phyloP scores from a whole-genome alignment of 2,113 vertebrate genomes.

The Abramis brama region DNA sequence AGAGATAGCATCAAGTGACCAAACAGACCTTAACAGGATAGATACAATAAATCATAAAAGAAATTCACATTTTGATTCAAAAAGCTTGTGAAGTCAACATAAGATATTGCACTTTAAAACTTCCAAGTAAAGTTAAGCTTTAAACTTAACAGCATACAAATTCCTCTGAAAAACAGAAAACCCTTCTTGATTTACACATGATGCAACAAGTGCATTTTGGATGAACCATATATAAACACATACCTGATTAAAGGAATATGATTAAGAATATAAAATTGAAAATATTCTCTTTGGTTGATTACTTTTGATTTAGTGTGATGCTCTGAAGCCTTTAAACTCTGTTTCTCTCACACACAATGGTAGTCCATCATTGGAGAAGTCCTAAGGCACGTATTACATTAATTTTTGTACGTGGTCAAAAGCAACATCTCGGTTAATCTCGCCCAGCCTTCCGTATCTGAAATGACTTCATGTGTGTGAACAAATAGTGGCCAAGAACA shows the following conservation, averaged over 20 bases:
- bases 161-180: background rate
- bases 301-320: background rate
- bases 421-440: background rate
- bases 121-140: background rate
- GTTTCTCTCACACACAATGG: no score
- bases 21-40: background rate
- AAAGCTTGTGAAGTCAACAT: background rate
- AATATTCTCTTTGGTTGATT: constrained; percentile 8
- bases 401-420: background rate
- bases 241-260: background rate
- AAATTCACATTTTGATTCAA: constrained; percentile 22
- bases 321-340: background rate
- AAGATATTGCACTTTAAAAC: constrained; percentile 22
- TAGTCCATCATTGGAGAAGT: background rate
- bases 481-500: background rate
- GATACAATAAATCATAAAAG: background rate
- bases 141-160: background rate
- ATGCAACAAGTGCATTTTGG: background rate
- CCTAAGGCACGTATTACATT: background rate
- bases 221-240: background rate
- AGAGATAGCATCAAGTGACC: background rate
- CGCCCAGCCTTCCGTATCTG: no score
- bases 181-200: background rate
- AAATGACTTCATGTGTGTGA: background rate
- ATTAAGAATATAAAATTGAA: background rate